Base-by-base conservation (phyloP, 1,140 invertebrate species). In the Panagrolaimus sp. region DNA sequence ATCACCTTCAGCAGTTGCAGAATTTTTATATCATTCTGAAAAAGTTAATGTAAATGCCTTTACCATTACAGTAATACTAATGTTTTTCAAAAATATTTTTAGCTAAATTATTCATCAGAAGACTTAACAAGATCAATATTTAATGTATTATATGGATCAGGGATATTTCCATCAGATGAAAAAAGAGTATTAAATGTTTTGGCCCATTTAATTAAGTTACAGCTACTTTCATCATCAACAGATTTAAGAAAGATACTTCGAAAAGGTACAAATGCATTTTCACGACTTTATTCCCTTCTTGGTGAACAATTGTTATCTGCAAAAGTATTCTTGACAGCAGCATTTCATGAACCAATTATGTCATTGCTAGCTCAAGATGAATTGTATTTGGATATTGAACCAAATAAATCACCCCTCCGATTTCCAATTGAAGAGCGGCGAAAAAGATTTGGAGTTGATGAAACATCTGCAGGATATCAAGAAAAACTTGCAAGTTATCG, bases 311-410 rank as follows among this genome's bases (percentile, higher is more conserved):
- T 93, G 47, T 90, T 91, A 77, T 90, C 92, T 7, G 90, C 92
- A 0, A 91, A 93, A 76, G 72, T 79, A 53, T 98, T 97, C 84
- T 87, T 98, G 3, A 92, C 92, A 0, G 90, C 92, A 16, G 91
- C 93, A 3, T 86, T 98, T 4, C 90, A 94, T 81, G 89, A 89
- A 14, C 92, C 95, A 1, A 90, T 97, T 47, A 90, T 96, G 88
- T 88, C 90, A 53, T 86, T 97, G n/a, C 85, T 98, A 3, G 91
- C 91, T 85, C 91, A 93, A 76, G 91, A 93, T 81, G 92, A 96
- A 81, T 89, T 90, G 81, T 93, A 92, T 84, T 87, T 95, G 48
- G 93, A 96, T 69, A 89, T 94, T 42, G 93, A 97, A 85, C 91
- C 92, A 0, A 89, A 91, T 69, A 95, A 93, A 84, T 89, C 90